phyloP scores from a whole-genome alignment of 2,113 vertebrate genomes.

The Pungitius pungitius region DNA sequence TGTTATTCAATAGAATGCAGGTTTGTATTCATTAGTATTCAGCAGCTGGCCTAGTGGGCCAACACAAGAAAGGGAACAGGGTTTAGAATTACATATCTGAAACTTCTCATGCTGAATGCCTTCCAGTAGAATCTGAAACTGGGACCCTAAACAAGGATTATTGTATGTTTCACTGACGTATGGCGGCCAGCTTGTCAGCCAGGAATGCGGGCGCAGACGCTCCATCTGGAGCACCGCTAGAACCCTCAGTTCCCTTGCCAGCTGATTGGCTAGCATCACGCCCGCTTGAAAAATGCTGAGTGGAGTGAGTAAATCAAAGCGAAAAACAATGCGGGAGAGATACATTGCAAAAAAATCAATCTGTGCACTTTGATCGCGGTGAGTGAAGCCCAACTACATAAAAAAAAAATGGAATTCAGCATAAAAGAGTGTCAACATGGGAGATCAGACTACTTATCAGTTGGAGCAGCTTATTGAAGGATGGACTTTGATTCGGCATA shows the following conservation, averaged over 20 bases:
- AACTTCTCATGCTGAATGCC: background rate
- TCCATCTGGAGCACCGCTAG: background rate
- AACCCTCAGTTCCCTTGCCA: background rate
- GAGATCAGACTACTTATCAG: background rate
- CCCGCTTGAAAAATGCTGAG: background rate
- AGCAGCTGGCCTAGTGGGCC: background rate
- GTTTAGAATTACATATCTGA: background rate
- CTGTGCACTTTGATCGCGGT: background rate
- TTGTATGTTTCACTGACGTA: background rate
- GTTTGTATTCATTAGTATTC: background rate
- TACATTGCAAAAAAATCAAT: background rate
- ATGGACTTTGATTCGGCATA: background rate
- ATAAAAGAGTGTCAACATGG: background rate
- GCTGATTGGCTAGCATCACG: background rate
- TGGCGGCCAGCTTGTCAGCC: background rate
- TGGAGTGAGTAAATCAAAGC: background rate
- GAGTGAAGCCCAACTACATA: background rate
- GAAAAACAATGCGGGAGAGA: background rate
- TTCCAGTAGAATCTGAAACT: background rate
- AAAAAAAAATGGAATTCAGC: background rate
- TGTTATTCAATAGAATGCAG: background rate
- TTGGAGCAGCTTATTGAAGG: background rate
- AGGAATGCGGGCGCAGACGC: background rate
- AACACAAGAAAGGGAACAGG: background rate
- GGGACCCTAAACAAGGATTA: background rate